Evolutionary conservation across 1,140 invertebrate species (phyloP).

Genomic region (Protaetia brevitarsis): DNA sequence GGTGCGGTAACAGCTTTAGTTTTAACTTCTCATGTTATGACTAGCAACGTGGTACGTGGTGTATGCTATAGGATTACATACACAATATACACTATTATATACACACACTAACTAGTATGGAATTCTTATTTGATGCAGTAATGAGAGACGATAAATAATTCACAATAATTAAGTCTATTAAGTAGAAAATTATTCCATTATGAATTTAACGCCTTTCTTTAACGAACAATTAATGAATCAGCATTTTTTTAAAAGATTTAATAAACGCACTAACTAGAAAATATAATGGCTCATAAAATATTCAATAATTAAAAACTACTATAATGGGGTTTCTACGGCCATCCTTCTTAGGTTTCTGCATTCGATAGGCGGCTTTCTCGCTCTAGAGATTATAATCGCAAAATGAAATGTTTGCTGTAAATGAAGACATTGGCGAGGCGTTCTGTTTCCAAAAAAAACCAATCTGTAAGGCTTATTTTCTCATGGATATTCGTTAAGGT

Average conservation of each 20-base stretch:
- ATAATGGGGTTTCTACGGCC: neutral
- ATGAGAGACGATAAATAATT: constrained; percentile 15
- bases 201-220: constrained; percentile 10
- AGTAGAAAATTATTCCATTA: constrained; percentile 18
- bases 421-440: too few relatives aligned
- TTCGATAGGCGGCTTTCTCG: too few relatives aligned
- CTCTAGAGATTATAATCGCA: too few relatives aligned
- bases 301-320: constrained; percentile 8
- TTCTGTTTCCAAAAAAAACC: too few relatives aligned
- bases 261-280: constrained; percentile 6
- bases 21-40: constrained; percentile 1
- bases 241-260: constrained; percentile 1
- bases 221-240: constrained; percentile 20
- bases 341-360: too few relatives aligned
- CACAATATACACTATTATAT: neutral
- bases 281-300: constrained; percentile 3
- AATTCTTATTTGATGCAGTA: too few relatives aligned
- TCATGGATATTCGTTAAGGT: too few relatives aligned
- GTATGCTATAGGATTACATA: neutral
- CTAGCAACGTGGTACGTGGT: neutral
- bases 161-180: constrained; percentile 13
- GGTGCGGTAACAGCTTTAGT: neutral
- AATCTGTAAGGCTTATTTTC: too few relatives aligned
- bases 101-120: neutral
- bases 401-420: too few relatives aligned